Evolutionary conservation across 2,797 vertebrate species (phyloP), one percentile per base, ranked within the genome.

Genomic region (Micromesistius poutassou): DNA sequence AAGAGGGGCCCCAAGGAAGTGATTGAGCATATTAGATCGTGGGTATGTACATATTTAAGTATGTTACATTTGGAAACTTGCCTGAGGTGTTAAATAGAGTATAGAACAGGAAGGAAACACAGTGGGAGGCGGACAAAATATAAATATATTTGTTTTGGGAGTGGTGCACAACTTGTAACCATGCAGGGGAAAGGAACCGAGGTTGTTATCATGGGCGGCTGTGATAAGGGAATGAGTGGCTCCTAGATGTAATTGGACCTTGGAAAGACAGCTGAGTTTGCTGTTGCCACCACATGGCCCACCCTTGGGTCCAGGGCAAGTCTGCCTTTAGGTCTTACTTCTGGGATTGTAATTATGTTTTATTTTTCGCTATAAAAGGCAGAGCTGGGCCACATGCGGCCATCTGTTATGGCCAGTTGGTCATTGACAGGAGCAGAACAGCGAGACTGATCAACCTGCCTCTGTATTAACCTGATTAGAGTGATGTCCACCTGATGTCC

Each of bases 381-480:
- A 73, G 38, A 46, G 66, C 30, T 68, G 38, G 12, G 30, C 74
- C 76, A 16, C 62, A 25, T 12, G 25, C 33, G 31, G n/a, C 72
- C 76, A 78, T 46, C 73, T 76, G 77, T 19, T 42, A 71, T 77
- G 73, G 50, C 66, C 62, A 76, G 62, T 72, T 74, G 75, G 72
- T 50, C 46, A 71, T 74, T 42, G 71, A 72, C 72, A 76, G 77
- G 72, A 74, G 36, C 38, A 73, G 78, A 30, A 14, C 71, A 72
- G 33, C 76, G 75, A 28, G 31, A 50, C 40, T 14, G 68, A 16
- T 74, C 33, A 78, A 42, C 36, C 33, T 72, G 38, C 76, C 0
- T 36, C 4, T 25, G 25, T 76, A 80, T 74, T 85, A 81, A 79
- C 62, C 77, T 76, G 71, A 73, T 79, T 71, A 74, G 50, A 50